Evolutionary conservation across 30 jellyfish, hydroid and myxozoan genomes (phyloP).

Genomic region (Turritopsis dohrnii): DNA sequence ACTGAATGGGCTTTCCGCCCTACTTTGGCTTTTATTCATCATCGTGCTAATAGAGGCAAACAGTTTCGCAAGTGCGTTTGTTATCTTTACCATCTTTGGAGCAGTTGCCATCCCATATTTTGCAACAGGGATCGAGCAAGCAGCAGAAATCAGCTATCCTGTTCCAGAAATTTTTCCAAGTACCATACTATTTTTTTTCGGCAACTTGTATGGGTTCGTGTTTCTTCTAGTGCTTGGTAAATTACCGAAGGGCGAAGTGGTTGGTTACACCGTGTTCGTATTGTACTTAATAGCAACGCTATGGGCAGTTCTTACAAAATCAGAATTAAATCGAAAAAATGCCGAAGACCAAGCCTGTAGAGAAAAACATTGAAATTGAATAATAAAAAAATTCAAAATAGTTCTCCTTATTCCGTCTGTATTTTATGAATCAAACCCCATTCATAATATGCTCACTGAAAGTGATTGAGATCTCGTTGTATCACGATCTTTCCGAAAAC

Average conservation of each 20-base stretch:
- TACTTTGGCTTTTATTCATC: conserved; percentile 31
- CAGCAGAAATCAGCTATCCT: conserved; percentile 72
- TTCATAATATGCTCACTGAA: no score
- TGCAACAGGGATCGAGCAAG: conserved; percentile 59
- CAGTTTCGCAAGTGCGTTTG: conserved; percentile 30
- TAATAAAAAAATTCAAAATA: no score
- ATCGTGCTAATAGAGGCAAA: conserved; percentile 17
- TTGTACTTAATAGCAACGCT: conserved; percentile 34
- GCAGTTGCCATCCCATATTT: conserved; percentile 55
- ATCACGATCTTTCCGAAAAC: no score
- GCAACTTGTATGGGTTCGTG: conserved; percentile 48
- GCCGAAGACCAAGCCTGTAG: conserved; percentile 35
- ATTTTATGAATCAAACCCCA: no score
- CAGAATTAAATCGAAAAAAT: conserved; percentile 44
- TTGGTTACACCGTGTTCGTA: conserved; percentile 21
- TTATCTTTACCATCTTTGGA: conserved; percentile 31
- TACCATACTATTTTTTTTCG: conserved; percentile 41
- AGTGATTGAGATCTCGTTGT: no score
- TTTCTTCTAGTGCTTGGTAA: conserved; percentile 41
- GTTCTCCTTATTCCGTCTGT: no score
- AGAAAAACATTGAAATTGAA: neutral
- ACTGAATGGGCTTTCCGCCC: conserved; percentile 33
- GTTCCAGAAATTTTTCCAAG: conserved; percentile 58
- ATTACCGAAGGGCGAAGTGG: conserved; percentile 37
- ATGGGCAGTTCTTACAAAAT: conserved; percentile 31